phyloP scores from a whole-genome alignment of 2,113 vertebrate genomes.

The Cochlearius cochlearius region DNA sequence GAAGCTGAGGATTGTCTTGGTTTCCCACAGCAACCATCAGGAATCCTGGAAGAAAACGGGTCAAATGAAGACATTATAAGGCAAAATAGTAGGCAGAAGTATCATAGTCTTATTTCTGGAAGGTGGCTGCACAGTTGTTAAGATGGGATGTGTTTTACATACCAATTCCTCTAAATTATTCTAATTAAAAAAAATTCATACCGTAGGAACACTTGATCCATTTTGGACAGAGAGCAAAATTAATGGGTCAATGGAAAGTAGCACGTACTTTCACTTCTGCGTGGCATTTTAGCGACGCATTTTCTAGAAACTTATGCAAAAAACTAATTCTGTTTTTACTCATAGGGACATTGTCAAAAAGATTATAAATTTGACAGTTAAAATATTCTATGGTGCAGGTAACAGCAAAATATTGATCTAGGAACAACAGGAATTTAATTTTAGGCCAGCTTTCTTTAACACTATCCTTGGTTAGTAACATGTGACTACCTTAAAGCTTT shows the following conservation, averaged over 20 bases:
- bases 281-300: background rate
- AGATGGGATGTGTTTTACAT: background rate
- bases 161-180: background rate
- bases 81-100: background rate
- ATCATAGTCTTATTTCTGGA: background rate
- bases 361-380: background rate
- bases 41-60: conserved; percentile 41
- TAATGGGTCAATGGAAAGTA: background rate
- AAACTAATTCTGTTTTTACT: background rate
- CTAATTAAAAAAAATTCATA: background rate
- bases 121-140: background rate
- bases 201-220: background rate
- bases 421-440: background rate
- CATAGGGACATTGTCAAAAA: background rate
- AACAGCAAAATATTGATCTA: background rate
- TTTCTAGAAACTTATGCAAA: background rate
- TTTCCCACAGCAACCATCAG: conserved; percentile 10
- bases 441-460: background rate
- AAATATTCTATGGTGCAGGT: background rate
- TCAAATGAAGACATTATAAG: conserved; percentile 18
- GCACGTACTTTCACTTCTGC: background rate
- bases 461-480: background rate
- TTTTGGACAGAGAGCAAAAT: background rate
- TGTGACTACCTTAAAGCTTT: background rate
- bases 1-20: conserved; percentile 28